Evolutionary conservation across 2,888 invertebrate genomes (phyloP), one percentile per base, ranked within the genome.

Genomic region (Perdita meconis): DNA sequence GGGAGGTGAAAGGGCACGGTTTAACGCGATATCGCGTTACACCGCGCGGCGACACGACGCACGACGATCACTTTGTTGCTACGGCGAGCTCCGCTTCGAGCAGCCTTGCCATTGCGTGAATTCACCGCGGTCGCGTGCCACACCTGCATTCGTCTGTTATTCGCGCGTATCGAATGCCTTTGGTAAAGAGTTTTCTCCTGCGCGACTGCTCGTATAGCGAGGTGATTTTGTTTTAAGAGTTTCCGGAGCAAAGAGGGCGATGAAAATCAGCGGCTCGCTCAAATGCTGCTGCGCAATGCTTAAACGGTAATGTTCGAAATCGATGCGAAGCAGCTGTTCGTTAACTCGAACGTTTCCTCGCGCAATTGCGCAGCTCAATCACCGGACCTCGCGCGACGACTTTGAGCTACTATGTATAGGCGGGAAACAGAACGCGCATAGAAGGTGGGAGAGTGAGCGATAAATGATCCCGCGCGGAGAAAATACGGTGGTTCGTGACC

Each of bases 401-500:
- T 40, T 13, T 10, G n/a, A 8, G 40, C 38, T 47, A 65, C 73
- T 65, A 60, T 65, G 72, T 75, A 75, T 19, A 65, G 65, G 26
- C 64, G 65, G n/a, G 66, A 61, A 59, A 63, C 56, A 56, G 64
- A 77, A 53, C 51, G 64, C 73, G 60, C 67, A 73, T 73, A 38
- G 53, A 60, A 57, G 64, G 38, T 77, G 57, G 55, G 38, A 53
- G 34, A 76, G 55, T 51, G 30, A 47, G 50, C 69, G 80, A 85
- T 80, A 84, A 80, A 82, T 67, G 72, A 47, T 22, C 59, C 60
- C 67, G 36, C 71, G 38, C 40, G 69, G 68, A 56, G 80, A 69
- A 84, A 78, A 76, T 70, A 81, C 60, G 73, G 12, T 64, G 78
- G 87, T 87, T 88, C 88, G 88, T 88, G 88, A 88, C 88, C 85